A percentile compares a stretch with the other conserved stretches of the same genome.
These are phyloP conservation scores for Busseola fusca DNA, from an alignment of 2,888 invertebrate species.

Conservation along the genomic window DNA sequence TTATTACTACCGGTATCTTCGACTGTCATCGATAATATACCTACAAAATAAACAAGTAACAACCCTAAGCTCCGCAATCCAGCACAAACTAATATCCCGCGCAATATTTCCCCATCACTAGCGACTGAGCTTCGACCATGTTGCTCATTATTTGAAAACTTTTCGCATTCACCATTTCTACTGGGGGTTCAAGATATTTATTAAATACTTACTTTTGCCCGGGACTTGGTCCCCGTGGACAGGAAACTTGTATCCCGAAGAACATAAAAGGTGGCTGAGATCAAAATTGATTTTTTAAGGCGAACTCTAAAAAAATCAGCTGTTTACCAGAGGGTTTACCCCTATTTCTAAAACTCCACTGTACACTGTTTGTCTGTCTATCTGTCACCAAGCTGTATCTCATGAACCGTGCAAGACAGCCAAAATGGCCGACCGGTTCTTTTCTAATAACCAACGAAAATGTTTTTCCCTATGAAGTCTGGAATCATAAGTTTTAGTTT, in stretches of 20 bases:
- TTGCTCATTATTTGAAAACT: conserved; percentile 67
- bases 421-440: no score
- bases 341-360: no score
- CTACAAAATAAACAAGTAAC: conserved; percentile 34
- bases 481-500: no score
- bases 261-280: neutral
- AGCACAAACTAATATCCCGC: conserved; percentile 35
- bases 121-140: conserved; percentile 25
- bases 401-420: no score
- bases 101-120: conserved; percentile 47
- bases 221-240: neutral
- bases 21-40: conserved; percentile 14
- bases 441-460: no score
- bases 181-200: conserved; percentile 42
- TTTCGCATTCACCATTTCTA: conserved; percentile 60
- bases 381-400: no score
- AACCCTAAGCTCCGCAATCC: conserved; percentile 33
- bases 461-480: no score
- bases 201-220: conserved; percentile 29
- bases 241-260: neutral
- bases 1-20: neutral
- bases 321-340: no score
- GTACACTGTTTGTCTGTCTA: no score
- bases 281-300: no score
- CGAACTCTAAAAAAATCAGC: no score